phyloP scores from a whole-genome alignment of 2,888 invertebrate species.

The Microplitis deprimator region DNA sequence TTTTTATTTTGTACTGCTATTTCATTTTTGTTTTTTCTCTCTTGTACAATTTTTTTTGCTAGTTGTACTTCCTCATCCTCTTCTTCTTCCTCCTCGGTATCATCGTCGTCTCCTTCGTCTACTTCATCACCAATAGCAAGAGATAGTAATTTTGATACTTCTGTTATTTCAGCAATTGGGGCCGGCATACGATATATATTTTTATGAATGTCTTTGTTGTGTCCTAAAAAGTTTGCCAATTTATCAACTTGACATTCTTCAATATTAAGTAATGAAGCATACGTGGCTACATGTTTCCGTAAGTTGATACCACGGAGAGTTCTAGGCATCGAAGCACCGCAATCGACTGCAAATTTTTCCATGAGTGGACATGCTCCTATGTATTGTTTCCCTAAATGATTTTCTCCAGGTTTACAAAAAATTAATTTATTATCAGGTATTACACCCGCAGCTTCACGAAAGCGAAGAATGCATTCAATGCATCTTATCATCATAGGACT shows the following conservation, averaged over 20 bases:
- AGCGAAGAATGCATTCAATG: no score
- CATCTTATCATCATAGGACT: no score
- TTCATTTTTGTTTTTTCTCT: not conserved
- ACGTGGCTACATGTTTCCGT: constrained; percentile 41
- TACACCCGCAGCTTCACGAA: no score
- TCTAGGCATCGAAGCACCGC: constrained; percentile 37
- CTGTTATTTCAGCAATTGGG: constrained; percentile 23
- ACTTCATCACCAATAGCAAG: constrained; percentile 47
- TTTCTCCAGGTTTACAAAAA: no score
- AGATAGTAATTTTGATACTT: constrained; percentile 31
- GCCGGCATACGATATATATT: constrained; percentile 33
- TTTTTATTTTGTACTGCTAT: no score
- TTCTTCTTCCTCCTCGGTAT: not conserved
- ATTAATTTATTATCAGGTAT: no score
- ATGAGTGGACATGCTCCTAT: constrained; percentile 35
- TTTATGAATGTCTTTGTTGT: constrained; percentile 32
- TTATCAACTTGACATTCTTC: constrained; percentile 27
- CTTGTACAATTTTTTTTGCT: not conserved
- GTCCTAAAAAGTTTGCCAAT: constrained; percentile 40
- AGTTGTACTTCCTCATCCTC: not conserved
- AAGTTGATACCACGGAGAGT: constrained; percentile 34
- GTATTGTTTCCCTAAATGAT: constrained; percentile 22
- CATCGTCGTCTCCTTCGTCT: constrained; percentile 48
- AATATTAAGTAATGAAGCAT: constrained; percentile 10
- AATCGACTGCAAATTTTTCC: constrained; percentile 34